Base-by-base conservation (phyloP, 1,140 invertebrate genomes). In the Leguminivora glycinivorella region DNA sequence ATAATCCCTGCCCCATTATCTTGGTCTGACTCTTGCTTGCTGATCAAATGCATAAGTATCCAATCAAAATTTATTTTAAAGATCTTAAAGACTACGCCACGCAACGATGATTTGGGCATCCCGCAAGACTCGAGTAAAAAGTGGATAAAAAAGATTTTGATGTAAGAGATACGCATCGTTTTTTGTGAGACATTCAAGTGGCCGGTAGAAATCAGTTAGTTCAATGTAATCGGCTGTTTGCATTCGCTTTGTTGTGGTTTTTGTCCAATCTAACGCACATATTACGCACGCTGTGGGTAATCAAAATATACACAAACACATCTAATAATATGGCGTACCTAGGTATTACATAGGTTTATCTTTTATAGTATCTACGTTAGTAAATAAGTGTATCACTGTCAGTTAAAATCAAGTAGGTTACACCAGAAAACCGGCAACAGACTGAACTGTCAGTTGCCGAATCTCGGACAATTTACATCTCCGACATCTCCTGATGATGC, bases 161-260 rank as follows among this genome's bases (percentile, higher is more conserved):
- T 52, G 47, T 52, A 52, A 52, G 17, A n/a, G 47, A 19, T 52
- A 52, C n/a, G 17, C 4, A 19, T n/a, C 47, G 47, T 52, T 52
- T 52, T 52, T 52, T 47, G 17, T 52, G 17, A 7, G 9, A 52
- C 17, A 19, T 19, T 52, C 47, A 19, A 52, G 19, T 52, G 47
- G 47, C 19, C 7, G 47, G 47, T 52, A 10, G 19, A 52, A 52
- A 52, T 52, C 47, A 22, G 17, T 47, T 47, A 47, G 43, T 52
- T 52, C 47, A 52, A 52, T 52, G 47, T 52, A 22, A 47, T 47
- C 43, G n/a, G 43, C 12, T 47, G 43, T 47, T 47, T 47, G n/a
- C n/a, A 47, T 47, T 47, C 43, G 43, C 43, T 47, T 47, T 47
- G n/a, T 17, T 47, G 43, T 6, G 43, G 43, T 47, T 47, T 47